Base-by-base conservation (phyloP, 2,888 invertebrate species). In the Hirtodrosophila cameraria region DNA sequence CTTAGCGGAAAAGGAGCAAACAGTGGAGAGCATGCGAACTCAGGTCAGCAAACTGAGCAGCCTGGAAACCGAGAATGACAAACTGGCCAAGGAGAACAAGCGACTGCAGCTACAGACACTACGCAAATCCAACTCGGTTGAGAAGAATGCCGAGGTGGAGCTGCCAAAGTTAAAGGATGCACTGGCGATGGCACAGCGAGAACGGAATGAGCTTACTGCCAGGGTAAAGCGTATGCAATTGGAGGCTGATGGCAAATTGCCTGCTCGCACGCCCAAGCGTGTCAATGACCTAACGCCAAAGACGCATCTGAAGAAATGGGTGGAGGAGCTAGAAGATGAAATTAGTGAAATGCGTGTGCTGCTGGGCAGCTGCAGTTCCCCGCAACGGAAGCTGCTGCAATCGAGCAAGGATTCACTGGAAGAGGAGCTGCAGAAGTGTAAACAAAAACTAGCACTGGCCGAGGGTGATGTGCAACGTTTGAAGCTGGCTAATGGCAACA, bases 311-410 rank as follows among this genome's bases (percentile, higher is more conserved):
- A 96, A 89, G 78, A 96, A 94, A 83, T 96, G 96, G 94, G 94
- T 97, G 1, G 95, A 95, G 58, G 97, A 97, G 70, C 92, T 97
- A 75, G 97, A 97, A 91, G 95, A 93, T 86, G 97, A 98, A 92
- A 95, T 97, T 71, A 94, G 95, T 20, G 89, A 90, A 55, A 86
- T 91, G 88, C 83, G 91, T 45, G 88, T 88, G 5, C 86, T 90
- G 55, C 76, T 92, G 88, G 77, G 91, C 77, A 85, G 92, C 65
- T 75, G 88, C 90, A 82, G 88, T 75, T 71, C 78, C 65, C 68
- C 90, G 82, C 85, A 92, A 91, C 76, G 92, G 79, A 74, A 94
- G 92, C 89, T 92, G 55, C 88, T 94, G 18, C 93, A 94, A 79
- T 93, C 93, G 59, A 95, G 94, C 71, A 95, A 94, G 75, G 93